Evolutionary conservation across 1,140 invertebrate species (phyloP), one percentile per base, ranked within the genome.

Genomic region (Aplysia californica): DNA sequence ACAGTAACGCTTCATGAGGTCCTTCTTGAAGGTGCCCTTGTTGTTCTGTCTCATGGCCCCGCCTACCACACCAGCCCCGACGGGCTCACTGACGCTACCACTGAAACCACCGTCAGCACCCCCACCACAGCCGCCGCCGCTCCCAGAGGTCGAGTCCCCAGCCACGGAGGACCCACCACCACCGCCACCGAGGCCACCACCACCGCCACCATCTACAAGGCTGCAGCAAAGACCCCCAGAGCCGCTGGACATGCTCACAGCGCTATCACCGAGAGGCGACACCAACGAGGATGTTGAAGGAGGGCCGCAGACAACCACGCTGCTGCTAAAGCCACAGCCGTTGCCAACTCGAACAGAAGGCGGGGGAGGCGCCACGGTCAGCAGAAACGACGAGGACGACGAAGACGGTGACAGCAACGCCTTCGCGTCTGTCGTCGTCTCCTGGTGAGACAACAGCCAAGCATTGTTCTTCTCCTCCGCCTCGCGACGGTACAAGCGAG

Each of bases 1-100:
- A 83, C 82, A 78, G 71, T 83, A 83, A 44, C 82, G 76, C 67
- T 81, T 83, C 29, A 83, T 69, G 18, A 83, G 68, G 36, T 80
- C 78, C 55, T 83, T 83, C 75, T 83, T 83, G 76, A 81, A 83
- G 1, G 80, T 80, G n/a, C 68, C 75, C 26, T 26, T 31, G 39
- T 50, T 50, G 33, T 56, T 61, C 15, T 31, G 50, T 29, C 39
- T 35, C n/a, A 58, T 69, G 61, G 65, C n/a, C n/a, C n/a, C n/a
- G n/a, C n/a, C n/a, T n/a, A n/a, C n/a, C n/a, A n/a, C n/a, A n/a
- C n/a, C n/a, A n/a, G n/a, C n/a, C n/a, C 58, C n/a, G 61, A 31
- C 31, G 58, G 44, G 56, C 23, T 72, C 41, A 39, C n/a, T 26
- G 39, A 23, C 41, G 20, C 55, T 69, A 33, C 61, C 65, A n/a